Evolutionary conservation across 2,797 vertebrate species (phyloP).

Genomic region (Chiloscyllium punctatum): DNA sequence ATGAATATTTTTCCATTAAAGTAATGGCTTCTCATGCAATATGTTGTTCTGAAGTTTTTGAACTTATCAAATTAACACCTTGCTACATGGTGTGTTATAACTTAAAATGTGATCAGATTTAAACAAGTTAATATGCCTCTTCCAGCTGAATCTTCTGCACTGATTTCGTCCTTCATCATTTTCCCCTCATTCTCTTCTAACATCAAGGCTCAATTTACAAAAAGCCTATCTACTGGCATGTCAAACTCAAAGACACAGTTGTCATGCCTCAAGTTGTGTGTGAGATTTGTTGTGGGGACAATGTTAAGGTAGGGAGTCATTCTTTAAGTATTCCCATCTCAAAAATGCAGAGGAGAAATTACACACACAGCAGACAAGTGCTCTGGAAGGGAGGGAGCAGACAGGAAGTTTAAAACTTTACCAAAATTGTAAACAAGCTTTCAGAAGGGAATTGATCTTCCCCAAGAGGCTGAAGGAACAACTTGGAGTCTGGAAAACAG

Average conservation of each 20-base stretch:
- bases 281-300: not conserved
- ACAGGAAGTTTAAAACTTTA: not conserved
- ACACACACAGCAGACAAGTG: not conserved
- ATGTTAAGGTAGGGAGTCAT: not conserved
- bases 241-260: not conserved
- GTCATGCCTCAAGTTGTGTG: not conserved
- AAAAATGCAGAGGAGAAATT: not conserved
- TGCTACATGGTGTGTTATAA: not conserved
- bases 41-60: not conserved
- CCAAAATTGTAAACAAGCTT: not conserved
- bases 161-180: not conserved
- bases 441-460: not conserved
- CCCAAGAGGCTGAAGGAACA: not conserved
- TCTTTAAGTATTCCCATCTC: not conserved
- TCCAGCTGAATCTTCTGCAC: not conserved
- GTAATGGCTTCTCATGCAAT: not conserved
- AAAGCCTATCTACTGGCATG: not conserved
- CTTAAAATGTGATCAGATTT: not conserved
- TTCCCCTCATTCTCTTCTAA: not conserved
- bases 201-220: not conserved
- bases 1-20: not conserved
- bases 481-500: not conserved
- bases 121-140: not conserved
- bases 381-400: no score
- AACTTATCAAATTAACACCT: not conserved